Conservation (phyloP, 1,140 invertebrate genomes). For the Bombus consobrinus region DNA sequence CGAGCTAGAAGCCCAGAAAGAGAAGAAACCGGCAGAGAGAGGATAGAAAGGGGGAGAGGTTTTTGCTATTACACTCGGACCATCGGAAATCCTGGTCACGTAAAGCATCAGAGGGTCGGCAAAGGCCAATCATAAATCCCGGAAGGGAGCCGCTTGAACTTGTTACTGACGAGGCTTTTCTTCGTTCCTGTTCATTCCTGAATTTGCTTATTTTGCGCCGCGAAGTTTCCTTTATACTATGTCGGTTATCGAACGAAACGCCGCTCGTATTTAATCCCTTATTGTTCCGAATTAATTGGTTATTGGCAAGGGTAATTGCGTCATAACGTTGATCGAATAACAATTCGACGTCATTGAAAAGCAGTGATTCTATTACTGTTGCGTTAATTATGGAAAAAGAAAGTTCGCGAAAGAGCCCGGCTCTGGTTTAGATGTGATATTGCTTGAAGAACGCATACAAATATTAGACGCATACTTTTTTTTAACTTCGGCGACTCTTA, state of each 20-base stretch:
- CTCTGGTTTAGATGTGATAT: too few species aligned
- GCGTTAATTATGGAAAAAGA: neutral
- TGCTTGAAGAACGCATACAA: too few species aligned
- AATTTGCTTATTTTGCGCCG: slow-evolving; percentile 31
- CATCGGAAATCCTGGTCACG: slow-evolving; percentile 73
- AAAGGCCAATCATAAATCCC: slow-evolving; percentile 75
- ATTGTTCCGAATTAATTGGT: slow-evolving; percentile 33
- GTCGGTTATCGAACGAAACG: too few species aligned
- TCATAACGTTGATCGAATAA: slow-evolving; percentile 20
- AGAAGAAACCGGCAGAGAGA: neutral
- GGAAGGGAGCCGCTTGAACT: slow-evolving; percentile 69
- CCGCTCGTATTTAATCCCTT: slow-evolving; percentile 15
- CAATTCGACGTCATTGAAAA: neutral
- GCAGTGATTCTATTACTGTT: neutral
- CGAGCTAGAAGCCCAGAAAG: neutral
- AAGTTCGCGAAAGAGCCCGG: too few species aligned
- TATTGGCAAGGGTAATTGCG: slow-evolving; percentile 11
- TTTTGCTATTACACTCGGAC: slow-evolving; percentile 57
- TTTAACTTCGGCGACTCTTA: too few species aligned
- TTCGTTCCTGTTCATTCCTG: slow-evolving; percentile 52
- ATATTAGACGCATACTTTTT: too few species aligned
- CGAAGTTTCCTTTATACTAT: neutral
- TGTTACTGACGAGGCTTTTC: slow-evolving; percentile 66
- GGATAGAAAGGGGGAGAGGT: slow-evolving; percentile 9
- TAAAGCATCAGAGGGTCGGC: slow-evolving; percentile 70